Conservation (phyloP, 1,140 invertebrate species). For the Mamestra configurata region DNA sequence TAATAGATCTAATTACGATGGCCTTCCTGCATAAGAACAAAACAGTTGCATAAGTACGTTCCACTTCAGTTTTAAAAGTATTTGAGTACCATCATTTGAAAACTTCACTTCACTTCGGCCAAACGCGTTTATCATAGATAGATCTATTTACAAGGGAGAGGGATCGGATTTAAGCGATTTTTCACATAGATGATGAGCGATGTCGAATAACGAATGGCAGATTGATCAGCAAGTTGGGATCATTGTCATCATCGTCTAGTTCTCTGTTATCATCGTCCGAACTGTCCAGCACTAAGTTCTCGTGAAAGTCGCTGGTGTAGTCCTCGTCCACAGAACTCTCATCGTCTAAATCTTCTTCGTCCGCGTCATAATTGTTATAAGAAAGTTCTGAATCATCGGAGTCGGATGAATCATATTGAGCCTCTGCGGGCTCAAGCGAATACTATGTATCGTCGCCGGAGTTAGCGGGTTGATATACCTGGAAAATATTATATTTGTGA, state of each 20-base stretch:
- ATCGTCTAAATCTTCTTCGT: slow-evolving; percentile 1
- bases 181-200: slow-evolving; percentile 23
- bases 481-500: slow-evolving; percentile 37
- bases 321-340: slow-evolving; percentile 14
- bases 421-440: slow-evolving; percentile 48
- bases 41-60: too few relatives aligned
- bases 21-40: too few relatives aligned
- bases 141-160: background rate
- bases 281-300: background rate
- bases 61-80: too few relatives aligned
- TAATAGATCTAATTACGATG: too few relatives aligned
- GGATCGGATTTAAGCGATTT: background rate
- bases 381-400: background rate
- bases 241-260: slow-evolving; percentile 17
- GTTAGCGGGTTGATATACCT: slow-evolving; percentile 69
- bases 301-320: slow-evolving; percentile 18
- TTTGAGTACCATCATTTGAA: too few relatives aligned
- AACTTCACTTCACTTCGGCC: background rate
- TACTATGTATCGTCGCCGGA: slow-evolving; percentile 7
- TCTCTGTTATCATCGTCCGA: background rate
- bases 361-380: background rate
- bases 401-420: slow-evolving; percentile 14
- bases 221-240: slow-evolving; percentile 1
- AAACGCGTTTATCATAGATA: background rate
- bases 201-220: background rate